Evolutionary conservation across 53 echinoderm and acorn worm species (phyloP).

Genomic region (Actinopyga echinites): DNA sequence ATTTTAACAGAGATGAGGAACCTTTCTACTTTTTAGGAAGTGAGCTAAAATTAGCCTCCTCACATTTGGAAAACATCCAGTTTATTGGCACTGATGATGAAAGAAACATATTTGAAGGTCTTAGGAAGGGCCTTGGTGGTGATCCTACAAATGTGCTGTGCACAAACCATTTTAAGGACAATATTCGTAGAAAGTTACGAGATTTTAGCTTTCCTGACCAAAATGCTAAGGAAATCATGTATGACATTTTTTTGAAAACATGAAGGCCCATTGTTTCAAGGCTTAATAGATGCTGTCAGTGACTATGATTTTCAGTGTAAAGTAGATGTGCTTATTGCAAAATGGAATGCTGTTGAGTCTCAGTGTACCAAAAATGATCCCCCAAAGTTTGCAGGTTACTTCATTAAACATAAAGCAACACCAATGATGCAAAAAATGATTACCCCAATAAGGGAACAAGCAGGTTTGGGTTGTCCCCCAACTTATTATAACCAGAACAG

Average conservation of each 20-base stretch:
- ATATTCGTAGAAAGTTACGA: neutral
- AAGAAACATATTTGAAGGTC: conserved; percentile 9
- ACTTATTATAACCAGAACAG: conserved; percentile 13
- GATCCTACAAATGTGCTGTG: neutral
- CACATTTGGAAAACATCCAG: neutral
- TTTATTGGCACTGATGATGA: conserved; percentile 32
- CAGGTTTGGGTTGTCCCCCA: neutral
- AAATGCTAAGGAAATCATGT: neutral
- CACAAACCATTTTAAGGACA: conserved; percentile 19
- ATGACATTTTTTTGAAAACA: conserved; percentile 11
- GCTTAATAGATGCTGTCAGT: neutral
- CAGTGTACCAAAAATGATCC: neutral
- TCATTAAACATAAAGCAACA: neutral
- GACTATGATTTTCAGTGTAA: conserved; percentile 2
- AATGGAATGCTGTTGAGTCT: conserved; percentile 1
- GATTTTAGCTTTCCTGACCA: neutral
- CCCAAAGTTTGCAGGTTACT: neutral
- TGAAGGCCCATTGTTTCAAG: neutral
- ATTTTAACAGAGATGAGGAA: conserved; percentile 1
- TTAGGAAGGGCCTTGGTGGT: neutral
- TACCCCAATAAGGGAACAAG: neutral
- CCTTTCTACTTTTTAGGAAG: neutral
- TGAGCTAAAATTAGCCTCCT: neutral
- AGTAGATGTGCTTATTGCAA: neutral
- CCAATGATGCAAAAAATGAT: conserved; percentile 14